These are phyloP conservation scores for Agrochola macilenta DNA, from an alignment of 2,888 invertebrate genomes.

Conservation along the genomic window DNA sequence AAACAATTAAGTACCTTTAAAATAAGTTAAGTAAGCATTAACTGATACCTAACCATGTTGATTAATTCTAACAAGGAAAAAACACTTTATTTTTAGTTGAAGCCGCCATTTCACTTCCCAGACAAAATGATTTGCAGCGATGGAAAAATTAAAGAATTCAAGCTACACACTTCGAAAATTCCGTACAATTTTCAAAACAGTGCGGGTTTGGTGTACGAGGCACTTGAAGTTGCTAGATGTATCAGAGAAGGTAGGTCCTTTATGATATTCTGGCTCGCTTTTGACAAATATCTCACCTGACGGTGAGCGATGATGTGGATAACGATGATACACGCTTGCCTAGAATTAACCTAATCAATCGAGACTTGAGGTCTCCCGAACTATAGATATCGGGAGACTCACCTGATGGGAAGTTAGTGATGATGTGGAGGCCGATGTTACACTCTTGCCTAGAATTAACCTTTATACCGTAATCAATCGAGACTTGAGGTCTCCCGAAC, in stretches of 20 bases:
- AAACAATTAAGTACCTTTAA: too few relatives aligned
- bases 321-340: background rate
- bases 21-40: background rate
- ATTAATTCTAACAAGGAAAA: background rate
- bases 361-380: too few relatives aligned
- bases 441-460: background rate
- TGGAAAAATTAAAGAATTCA: conserved; percentile 89
- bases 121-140: conserved; percentile 87
- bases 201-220: conserved; percentile 93
- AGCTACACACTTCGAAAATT: conserved; percentile 90
- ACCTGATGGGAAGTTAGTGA: background rate
- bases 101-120: conserved; percentile 92
- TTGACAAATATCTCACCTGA: background rate
- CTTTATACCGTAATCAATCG: too few relatives aligned
- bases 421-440: background rate
- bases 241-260: conserved; percentile 86
- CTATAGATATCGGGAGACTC: too few relatives aligned
- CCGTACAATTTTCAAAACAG: conserved; percentile 92
- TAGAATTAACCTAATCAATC: background rate
- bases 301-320: background rate
- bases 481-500: too few relatives aligned
- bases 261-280: background rate
- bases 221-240: conserved; percentile 93
- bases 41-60: background rate
- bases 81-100: conserved; percentile 72